A percentile compares a stretch with the other conserved stretches of the same genome.
Evolutionary conservation across 2,797 vertebrate species (phyloP).

Genomic region (Cynopterus sphinx): DNA sequence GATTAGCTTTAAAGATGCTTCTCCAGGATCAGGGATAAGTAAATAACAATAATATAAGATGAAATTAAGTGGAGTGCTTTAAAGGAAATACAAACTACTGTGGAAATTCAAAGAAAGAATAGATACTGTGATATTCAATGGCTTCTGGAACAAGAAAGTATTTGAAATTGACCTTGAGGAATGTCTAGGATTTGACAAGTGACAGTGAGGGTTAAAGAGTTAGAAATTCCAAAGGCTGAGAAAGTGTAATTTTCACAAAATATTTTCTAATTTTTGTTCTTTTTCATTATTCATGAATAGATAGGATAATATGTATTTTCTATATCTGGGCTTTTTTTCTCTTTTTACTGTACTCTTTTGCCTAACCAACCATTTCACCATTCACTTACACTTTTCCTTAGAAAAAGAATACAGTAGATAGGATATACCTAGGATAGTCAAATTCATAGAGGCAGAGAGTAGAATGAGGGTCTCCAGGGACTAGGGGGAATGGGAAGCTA

Average conservation of each 20-base stretch:
- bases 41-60: not conserved
- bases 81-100: not conserved
- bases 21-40: not conserved
- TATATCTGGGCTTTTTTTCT: not conserved
- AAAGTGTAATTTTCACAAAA: not conserved
- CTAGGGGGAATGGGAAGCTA: not conserved
- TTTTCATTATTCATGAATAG: constrained; percentile 11
- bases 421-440: not conserved
- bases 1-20: not conserved
- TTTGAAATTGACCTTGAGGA: not conserved
- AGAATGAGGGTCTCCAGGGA: not conserved
- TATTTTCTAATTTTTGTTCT: constrained; percentile 17
- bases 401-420: not conserved
- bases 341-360: not conserved
- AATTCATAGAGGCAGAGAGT: not conserved
- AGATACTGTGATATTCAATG: not conserved
- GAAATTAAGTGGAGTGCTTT: not conserved
- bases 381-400: not conserved
- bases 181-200: not conserved
- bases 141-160: not conserved
- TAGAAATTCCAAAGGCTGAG: not conserved
- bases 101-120: not conserved
- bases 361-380: not conserved
- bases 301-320: not conserved
- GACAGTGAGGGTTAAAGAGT: not conserved